A percentile compares a stretch with the other conserved stretches of the same genome.
Conservation (phyloP, 2,888 invertebrate species). For the Hypena proboscidalis region DNA sequence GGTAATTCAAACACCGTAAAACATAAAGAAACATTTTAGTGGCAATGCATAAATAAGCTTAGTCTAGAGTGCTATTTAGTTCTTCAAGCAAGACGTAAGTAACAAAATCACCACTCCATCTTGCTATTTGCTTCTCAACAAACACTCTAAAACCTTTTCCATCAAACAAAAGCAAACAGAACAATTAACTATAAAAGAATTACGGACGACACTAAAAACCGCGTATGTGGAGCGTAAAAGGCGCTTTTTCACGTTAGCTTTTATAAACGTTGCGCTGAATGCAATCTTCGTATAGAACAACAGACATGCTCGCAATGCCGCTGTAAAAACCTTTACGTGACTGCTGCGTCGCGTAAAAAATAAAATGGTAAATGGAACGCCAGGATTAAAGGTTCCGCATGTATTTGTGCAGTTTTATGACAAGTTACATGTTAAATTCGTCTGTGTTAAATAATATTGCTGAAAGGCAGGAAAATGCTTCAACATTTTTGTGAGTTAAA, state of each 20-base stretch:
- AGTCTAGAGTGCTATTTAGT: too few relatives aligned
- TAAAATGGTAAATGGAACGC: constrained; percentile 20
- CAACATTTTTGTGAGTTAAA: too few relatives aligned
- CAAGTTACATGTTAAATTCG: too few relatives aligned
- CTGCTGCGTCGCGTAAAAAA: constrained; percentile 40
- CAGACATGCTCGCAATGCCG: constrained; percentile 51
- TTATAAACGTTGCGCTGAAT: constrained; percentile 58
- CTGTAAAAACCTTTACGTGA: constrained; percentile 49
- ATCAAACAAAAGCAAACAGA: constrained; percentile 12
- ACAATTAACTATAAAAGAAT: constrained; percentile 27
- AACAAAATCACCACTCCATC: too few relatives aligned
- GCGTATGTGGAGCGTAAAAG: constrained; percentile 41
- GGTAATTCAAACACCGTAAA: too few relatives aligned
- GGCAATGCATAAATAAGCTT: too few relatives aligned
- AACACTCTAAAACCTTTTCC: constrained; percentile 8
- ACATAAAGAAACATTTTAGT: too few relatives aligned
- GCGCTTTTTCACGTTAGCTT: constrained; percentile 55
- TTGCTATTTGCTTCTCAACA: neutral
- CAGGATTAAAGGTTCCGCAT: constrained; percentile 33
- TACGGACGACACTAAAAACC: constrained; percentile 27
- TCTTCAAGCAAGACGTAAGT: too few relatives aligned
- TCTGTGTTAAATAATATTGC: too few relatives aligned
- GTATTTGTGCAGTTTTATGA: too few relatives aligned
- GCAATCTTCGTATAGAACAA: constrained; percentile 55
- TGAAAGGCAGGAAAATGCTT: too few relatives aligned